phyloP scores from a whole-genome alignment of 64 coral and sea anemone species.

The Dendronephthya gigantea region DNA sequence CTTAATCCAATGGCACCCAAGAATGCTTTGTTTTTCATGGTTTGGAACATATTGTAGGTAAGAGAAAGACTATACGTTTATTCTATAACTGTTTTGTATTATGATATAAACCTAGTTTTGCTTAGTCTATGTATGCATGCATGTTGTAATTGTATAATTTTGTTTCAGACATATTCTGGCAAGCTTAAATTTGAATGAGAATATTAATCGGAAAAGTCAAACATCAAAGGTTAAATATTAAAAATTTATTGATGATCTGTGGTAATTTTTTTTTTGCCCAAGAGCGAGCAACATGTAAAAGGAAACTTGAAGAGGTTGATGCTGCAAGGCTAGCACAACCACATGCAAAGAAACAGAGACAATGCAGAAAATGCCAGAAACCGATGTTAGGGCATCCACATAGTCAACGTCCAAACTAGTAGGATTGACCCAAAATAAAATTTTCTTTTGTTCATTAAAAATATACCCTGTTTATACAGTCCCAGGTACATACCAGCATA shows the following conservation, averaged over 20 bases:
- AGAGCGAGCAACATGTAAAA: constrained; percentile 16
- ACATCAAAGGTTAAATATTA: too few species aligned
- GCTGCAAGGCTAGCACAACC: not conserved
- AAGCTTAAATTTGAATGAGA: too few species aligned
- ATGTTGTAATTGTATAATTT: too few species aligned
- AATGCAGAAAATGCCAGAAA: too few species aligned
- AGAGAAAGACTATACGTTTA: constrained; percentile 11
- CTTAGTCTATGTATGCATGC: too few species aligned
- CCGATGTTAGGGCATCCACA: too few species aligned
- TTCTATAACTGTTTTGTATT: too few species aligned
- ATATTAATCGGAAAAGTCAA: too few species aligned
- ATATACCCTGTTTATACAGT: constrained; percentile 9
- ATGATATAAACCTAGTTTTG: too few species aligned
- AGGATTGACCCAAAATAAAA: not conserved
- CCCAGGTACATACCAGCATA: constrained; percentile 15
- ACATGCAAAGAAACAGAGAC: too few species aligned
- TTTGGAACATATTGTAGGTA: constrained; percentile 1
- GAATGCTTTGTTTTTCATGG: constrained; percentile 11
- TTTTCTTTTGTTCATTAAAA: constrained; percentile 8
- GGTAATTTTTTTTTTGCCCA: constrained; percentile 9
- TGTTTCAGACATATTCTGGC: too few species aligned
- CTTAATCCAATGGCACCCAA: not conserved
- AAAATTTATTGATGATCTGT: constrained; percentile 13
- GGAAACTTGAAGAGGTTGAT: constrained; percentile 9
- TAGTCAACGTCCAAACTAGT: not conserved